Conservation (phyloP, 2,888 invertebrate genomes). For the Harmothoe impar region DNA sequence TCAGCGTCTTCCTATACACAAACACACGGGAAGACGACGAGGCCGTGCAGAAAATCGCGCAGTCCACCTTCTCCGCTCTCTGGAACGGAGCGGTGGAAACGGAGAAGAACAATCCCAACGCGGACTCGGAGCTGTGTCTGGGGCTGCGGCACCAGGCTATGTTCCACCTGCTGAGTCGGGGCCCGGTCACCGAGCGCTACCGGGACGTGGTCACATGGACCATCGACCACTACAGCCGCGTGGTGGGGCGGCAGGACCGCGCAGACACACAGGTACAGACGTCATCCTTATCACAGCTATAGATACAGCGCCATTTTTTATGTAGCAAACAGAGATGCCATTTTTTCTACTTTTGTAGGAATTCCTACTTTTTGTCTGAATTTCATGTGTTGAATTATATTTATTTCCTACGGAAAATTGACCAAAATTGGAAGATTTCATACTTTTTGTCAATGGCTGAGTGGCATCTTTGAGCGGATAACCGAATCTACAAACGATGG, state of each 20-base stretch:
- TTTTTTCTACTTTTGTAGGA: no score
- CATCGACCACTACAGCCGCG: background rate
- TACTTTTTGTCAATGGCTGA: no score
- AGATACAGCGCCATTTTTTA: no score
- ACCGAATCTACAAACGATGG: no score
- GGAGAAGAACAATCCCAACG: background rate
- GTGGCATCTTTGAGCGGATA: no score
- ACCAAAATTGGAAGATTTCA: no score
- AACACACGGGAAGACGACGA: background rate
- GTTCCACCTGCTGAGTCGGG: background rate
- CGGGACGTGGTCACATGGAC: constrained; percentile 27
- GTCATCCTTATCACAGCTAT: no score
- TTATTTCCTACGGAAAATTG: no score
- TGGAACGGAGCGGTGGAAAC: background rate
- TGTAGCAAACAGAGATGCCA: no score
- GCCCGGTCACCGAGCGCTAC: background rate
- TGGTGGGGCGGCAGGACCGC: background rate
- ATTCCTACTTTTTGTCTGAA: no score
- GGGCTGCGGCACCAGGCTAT: background rate
- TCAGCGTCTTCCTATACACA: background rate
- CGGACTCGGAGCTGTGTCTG: background rate
- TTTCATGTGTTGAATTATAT: no score
- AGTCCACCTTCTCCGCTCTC: background rate
- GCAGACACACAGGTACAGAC: no score
- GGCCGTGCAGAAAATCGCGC: constrained; percentile 6